These are phyloP conservation scores for Beris morrisii DNA, from an alignment of 2,888 invertebrate species.

Conservation along the genomic window DNA sequence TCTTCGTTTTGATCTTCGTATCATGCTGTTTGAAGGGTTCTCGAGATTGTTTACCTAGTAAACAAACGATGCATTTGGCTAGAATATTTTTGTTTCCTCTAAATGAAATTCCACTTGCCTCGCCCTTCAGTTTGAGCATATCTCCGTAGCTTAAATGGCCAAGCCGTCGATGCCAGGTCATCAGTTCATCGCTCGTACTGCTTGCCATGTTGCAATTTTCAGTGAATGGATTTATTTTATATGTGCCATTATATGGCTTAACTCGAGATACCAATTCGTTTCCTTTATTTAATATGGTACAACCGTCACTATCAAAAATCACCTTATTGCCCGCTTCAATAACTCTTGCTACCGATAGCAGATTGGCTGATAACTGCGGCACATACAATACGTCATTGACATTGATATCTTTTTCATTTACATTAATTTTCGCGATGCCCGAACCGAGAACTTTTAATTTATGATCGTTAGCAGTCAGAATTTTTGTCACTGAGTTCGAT, in stretches of 20 bases:
- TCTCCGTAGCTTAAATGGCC: constrained; percentile 38
- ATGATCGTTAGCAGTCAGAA: too few species aligned
- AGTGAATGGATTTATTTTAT: background rate
- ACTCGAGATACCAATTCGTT: background rate
- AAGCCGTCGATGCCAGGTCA: constrained; percentile 39
- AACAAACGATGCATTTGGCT: constrained; percentile 37
- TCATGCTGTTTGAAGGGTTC: background rate
- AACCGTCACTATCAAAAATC: background rate
- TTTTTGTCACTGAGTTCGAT: too few species aligned
- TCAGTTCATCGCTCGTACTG: constrained; percentile 1
- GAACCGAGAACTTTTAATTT: too few species aligned
- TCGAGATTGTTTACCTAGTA: constrained; percentile 40
- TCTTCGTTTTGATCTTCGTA: too few species aligned
- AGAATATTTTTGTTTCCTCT: background rate
- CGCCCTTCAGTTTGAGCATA: constrained; percentile 31
- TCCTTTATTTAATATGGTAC: background rate
- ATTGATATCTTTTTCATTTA: too few species aligned
- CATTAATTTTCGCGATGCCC: too few species aligned
- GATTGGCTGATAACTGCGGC: constrained; percentile 32
- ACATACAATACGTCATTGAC: too few species aligned
- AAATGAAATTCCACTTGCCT: constrained; percentile 20
- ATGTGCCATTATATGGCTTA: background rate
- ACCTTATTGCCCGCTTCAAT: background rate
- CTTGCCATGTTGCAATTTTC: constrained; percentile 25
- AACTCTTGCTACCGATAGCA: constrained; percentile 37